Evolutionary conservation across 2,888 invertebrate species (phyloP).

Genomic region (Sturmia bella): DNA sequence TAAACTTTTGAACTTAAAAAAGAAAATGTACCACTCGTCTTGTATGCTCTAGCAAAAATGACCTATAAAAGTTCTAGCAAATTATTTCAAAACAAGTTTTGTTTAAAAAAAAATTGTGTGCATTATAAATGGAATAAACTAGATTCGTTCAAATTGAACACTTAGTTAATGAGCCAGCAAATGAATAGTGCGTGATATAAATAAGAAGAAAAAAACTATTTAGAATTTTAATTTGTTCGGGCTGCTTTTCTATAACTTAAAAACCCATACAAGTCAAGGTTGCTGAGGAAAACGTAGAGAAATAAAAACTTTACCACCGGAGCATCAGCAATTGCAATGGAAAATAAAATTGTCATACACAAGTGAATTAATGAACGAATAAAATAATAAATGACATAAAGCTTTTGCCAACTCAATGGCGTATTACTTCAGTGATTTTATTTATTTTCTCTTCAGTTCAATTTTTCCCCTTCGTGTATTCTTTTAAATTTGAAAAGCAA

Average conservation of each 20-base stretch:
- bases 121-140: not conserved
- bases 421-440: conserved; percentile 50
- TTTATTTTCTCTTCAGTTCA: conserved; percentile 25
- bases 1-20: no score
- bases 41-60: no score
- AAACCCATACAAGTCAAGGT: conserved; percentile 62
- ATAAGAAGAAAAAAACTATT: conserved; percentile 11
- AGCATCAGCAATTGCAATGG: conserved; percentile 13
- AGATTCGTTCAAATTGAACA: not conserved
- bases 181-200: conserved; percentile 20
- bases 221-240: conserved; percentile 36
- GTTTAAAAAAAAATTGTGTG: not conserved
- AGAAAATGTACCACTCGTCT: no score
- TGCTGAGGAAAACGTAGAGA: not conserved
- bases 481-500: conserved; percentile 4
- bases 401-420: conserved; percentile 43
- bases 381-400: conserved; percentile 37
- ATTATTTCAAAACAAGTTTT: no score
- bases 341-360: conserved; percentile 26
- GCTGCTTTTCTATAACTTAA: conserved; percentile 12
- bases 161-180: not conserved
- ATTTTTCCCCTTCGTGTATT: conserved; percentile 16
- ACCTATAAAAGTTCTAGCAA: no score
- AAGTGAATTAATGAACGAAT: conserved; percentile 2
- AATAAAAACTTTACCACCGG: not conserved